Base-by-base conservation (phyloP, 2,797 vertebrate species). In the Morelia viridis region DNA sequence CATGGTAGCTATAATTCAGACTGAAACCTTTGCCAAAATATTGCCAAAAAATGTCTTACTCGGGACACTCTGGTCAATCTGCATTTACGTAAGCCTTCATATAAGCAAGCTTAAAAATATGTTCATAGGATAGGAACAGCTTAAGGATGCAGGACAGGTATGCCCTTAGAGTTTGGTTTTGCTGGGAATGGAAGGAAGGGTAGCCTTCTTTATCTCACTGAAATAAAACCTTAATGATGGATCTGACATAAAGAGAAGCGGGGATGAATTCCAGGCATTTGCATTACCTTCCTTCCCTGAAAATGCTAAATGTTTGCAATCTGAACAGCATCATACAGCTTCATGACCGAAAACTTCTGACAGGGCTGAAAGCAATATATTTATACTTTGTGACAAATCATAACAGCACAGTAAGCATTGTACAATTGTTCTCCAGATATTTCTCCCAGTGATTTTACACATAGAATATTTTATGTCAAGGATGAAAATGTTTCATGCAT, bases 311-410 rank as follows among this genome's bases (percentile, higher is more conserved):
- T 0, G 26, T 87, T 5, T 35, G 5, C 89, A 91, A 71, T 80
- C 11, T 22, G 19, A 89, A 64, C 24, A 80, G 46, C 31, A 88
- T 50, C 6, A 12, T 87, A 10, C 56, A 53, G 58, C 3, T 53
- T 60, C 85, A 80, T 89, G 80, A 86, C 46, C 58, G 64, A 76
- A 86, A 35, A 65, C 28, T 94, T 58, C 64, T 83, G 26, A 57
- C 28, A n/a, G n/a, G 89, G 35, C 17, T 26, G 0, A 91, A 22
- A 65, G 64, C 35, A 89, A 93, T 90, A 35, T 93, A 89, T 88
- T 85, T 58, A 76, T 86, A 91, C 90, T 26, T 62, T 91, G 50
- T 62, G 64, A 28, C 28, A 62, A 86, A 0, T 80, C 12, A 90
- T 0, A 10, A 92, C 83, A 28, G 35, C 31, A 91, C 56, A 85